Percentiles rank a stretch among this genome's conserved stretches.
Evolutionary conservation across 2,113 vertebrate species (phyloP).

Genomic region (Cebidichthys violaceus): DNA sequence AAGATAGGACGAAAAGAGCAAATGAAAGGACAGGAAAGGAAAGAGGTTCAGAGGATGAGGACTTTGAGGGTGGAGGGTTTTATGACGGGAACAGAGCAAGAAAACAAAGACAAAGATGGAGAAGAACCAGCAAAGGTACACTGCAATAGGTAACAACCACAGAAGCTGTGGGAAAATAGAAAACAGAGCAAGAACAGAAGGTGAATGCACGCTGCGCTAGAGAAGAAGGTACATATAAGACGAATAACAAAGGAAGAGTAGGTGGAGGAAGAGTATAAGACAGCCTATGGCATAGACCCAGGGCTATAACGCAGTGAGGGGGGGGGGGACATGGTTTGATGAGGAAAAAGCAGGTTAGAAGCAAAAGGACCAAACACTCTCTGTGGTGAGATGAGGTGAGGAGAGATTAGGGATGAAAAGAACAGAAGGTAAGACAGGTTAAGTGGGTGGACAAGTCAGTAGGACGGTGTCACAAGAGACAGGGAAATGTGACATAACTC

Average conservation of each 20-base stretch:
- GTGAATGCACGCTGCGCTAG: neutral
- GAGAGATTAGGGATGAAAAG: constrained; percentile 44
- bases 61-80: neutral
- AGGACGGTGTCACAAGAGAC: constrained; percentile 17
- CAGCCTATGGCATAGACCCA: constrained; percentile 35
- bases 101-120: constrained; percentile 22
- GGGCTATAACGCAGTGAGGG: constrained; percentile 18
- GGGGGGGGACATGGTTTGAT: constrained; percentile 33
- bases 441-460: constrained; percentile 45
- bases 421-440: constrained; percentile 20
- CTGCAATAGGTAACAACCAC: neutral
- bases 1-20: neutral
- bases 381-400: constrained; percentile 1
- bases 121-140: constrained; percentile 1
- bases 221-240: neutral
- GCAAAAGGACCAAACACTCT: constrained; percentile 19
- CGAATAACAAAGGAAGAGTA: constrained; percentile 8
- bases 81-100: neutral
- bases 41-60: constrained; percentile 2
- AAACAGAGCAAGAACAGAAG: constrained; percentile 35
- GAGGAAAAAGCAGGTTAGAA: constrained; percentile 37
- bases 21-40: neutral
- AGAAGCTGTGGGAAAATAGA: constrained; percentile 1
- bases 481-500: constrained; percentile 4
- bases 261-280: constrained; percentile 25